phyloP scores from a whole-genome alignment of 92 coral and sea anemone genomes.

The Scolanthus callimorphus region DNA sequence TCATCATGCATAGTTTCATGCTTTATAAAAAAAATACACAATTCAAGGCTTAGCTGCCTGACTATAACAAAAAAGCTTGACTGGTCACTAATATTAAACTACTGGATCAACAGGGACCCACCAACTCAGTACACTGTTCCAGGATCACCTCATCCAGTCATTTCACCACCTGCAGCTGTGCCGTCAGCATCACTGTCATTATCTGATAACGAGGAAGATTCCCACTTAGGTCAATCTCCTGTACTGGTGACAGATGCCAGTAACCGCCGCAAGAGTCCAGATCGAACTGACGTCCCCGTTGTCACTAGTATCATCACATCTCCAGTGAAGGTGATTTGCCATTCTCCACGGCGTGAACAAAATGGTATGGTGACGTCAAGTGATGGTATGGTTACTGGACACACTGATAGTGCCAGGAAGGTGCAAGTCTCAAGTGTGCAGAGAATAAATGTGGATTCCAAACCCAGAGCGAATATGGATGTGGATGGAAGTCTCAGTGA shows the following conservation, averaged over 20 bases:
- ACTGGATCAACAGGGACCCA: too few species aligned
- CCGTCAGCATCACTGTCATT: slow-evolving; percentile 74
- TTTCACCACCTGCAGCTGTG: slow-evolving; percentile 36
- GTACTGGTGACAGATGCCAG: slow-evolving; percentile 70
- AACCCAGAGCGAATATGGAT: too few species aligned
- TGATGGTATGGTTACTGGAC: slow-evolving; percentile 31
- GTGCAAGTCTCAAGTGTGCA: slow-evolving; percentile 53
- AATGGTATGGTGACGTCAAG: not conserved
- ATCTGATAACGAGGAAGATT: slow-evolving; percentile 63
- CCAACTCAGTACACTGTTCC: slow-evolving; percentile 22
- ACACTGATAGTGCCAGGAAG: slow-evolving; percentile 44
- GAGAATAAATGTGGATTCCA: slow-evolving; percentile 21
- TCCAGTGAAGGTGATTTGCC: slow-evolving; percentile 91
- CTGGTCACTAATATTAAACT: too few species aligned
- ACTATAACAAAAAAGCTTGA: too few species aligned
- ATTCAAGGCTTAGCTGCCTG: too few species aligned
- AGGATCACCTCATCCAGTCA: slow-evolving; percentile 9
- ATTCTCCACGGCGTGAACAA: slow-evolving; percentile 70
- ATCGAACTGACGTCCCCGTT: slow-evolving; percentile 78
- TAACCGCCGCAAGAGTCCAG: slow-evolving; percentile 54
- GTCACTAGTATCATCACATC: slow-evolving; percentile 71
- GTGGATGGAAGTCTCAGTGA: slow-evolving; percentile 24
- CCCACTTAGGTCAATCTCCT: slow-evolving; percentile 13
- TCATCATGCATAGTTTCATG: too few species aligned
- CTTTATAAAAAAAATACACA: too few species aligned